phyloP scores from a whole-genome alignment of 1,140 invertebrate species.

The Oryctes rhinoceros region DNA sequence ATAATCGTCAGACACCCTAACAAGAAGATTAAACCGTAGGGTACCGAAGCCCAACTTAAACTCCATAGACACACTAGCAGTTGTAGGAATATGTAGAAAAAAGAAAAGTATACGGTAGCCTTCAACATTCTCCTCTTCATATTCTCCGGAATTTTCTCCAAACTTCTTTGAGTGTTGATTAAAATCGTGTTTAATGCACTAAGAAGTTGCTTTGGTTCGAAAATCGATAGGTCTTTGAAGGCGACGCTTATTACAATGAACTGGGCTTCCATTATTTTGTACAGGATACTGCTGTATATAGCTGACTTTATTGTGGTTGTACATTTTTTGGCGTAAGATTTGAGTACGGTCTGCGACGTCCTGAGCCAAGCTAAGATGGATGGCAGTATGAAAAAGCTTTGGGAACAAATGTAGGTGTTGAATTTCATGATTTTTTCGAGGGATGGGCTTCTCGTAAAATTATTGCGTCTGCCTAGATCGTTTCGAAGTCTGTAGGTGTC shows the following conservation, averaged over 20 bases:
- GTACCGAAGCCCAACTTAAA: constrained; percentile 42
- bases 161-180: not conserved
- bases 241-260: constrained; percentile 37
- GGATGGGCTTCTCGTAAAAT: constrained; percentile 46
- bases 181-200: constrained; percentile 2
- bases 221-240: constrained; percentile 28
- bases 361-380: constrained; percentile 55
- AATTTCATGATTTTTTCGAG: constrained; percentile 55
- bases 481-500: not conserved
- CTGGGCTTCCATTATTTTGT: constrained; percentile 43
- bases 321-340: constrained; percentile 49
- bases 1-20: constrained; percentile 26
- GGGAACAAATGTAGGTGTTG: constrained; percentile 57
- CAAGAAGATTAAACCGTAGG: constrained; percentile 46
- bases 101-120: constrained; percentile 42
- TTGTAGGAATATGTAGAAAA: constrained; percentile 43
- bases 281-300: constrained; percentile 43
- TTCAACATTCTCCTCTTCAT: constrained; percentile 36
- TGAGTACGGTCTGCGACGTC: constrained; percentile 51
- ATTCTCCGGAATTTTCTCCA: not conserved
- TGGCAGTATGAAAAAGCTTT: constrained; percentile 55
- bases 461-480: not conserved
- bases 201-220: constrained; percentile 37
- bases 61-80: constrained; percentile 41
- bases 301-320: constrained; percentile 52